Conservation (phyloP, 2,797 vertebrate species). For the Anguilla marmorata region DNA sequence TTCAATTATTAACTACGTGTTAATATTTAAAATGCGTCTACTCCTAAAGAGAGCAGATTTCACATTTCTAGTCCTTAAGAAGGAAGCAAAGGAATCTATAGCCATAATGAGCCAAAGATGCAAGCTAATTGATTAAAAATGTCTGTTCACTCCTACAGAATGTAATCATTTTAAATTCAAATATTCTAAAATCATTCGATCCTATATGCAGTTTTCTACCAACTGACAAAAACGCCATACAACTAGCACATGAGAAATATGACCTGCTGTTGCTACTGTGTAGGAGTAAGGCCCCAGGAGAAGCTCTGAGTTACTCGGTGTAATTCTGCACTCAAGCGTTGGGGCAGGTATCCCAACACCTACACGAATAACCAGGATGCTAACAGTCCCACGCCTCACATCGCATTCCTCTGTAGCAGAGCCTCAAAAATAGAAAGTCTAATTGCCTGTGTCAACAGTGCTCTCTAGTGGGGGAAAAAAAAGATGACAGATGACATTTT, state of each 20-base stretch:
- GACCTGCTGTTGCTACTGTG: background rate
- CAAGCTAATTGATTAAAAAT: background rate
- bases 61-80: background rate
- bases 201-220: background rate
- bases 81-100: background rate
- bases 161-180: background rate
- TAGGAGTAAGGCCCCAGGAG: background rate
- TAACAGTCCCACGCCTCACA: background rate
- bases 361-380: background rate
- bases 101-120: background rate
- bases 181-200: background rate
- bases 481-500: background rate
- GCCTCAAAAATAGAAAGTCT: background rate
- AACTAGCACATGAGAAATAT: background rate
- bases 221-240: background rate
- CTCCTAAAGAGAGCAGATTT: background rate
- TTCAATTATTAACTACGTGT: slow-evolving; percentile 1
- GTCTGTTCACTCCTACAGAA: background rate
- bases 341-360: background rate
- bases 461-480: background rate
- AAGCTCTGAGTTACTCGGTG: background rate
- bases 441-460: background rate
- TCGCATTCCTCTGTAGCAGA: background rate
- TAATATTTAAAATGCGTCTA: background rate
- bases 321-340: background rate